Conservation (phyloP, 2,797 vertebrate genomes). For the Xiphorhynchus erythropygius region DNA sequence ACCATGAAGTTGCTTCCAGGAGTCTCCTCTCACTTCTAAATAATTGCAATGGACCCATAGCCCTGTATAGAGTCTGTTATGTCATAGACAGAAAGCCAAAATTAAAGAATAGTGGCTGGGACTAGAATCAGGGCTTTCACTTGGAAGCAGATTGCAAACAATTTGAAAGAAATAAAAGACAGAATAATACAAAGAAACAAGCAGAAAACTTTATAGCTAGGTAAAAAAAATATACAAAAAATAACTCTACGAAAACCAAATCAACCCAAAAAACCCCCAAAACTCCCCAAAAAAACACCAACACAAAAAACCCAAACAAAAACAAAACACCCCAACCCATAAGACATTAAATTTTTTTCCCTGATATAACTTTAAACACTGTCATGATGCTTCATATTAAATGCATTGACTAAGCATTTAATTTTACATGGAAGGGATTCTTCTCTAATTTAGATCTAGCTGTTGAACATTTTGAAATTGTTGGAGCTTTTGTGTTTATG, state of each 20-base stretch:
- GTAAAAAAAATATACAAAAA: neutral
- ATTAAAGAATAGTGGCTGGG: neutral
- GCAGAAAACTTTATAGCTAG: neutral
- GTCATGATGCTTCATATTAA: neutral
- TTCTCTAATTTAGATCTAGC: neutral
- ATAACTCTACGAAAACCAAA: accelerated
- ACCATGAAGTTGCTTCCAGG: neutral
- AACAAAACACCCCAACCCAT: neutral
- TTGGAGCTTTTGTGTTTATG: neutral
- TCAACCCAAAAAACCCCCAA: neutral
- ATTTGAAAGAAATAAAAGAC: neutral
- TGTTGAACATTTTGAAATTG: neutral
- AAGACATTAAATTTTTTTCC: neutral
- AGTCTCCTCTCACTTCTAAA: neutral
- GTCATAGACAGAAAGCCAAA: neutral
- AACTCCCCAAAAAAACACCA: neutral
- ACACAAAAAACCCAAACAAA: accelerated
- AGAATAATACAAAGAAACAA: neutral
- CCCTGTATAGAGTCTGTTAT: neutral
- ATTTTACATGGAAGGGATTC: neutral
- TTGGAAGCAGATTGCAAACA: neutral
- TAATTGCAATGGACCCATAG: neutral
- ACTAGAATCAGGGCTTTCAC: neutral
- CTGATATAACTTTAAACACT: neutral
- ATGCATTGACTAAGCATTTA: neutral